Percentiles rank a stretch among this genome's conserved stretches.
Conservation (phyloP, 2,113 vertebrate genomes). For the Rhinoptilus africanus region DNA sequence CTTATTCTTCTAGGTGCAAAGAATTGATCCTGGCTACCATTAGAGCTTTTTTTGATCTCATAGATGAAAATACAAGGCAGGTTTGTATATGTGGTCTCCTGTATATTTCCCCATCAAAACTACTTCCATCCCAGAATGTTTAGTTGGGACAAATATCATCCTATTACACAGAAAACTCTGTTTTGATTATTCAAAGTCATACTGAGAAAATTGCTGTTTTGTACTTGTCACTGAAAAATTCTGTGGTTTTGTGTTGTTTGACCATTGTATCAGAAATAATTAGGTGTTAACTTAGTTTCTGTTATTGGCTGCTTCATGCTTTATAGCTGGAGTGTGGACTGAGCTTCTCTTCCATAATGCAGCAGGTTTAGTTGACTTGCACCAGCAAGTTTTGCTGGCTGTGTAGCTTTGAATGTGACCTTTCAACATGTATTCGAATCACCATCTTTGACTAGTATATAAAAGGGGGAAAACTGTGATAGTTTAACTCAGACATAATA, state of each 20-base stretch:
- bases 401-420: not conserved
- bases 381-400: not conserved
- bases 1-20: constrained; percentile 85
- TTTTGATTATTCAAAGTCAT: not conserved
- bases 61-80: constrained; percentile 90
- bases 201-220: not conserved
- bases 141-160: not conserved
- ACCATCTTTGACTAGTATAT: not conserved
- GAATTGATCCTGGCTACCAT: constrained; percentile 91
- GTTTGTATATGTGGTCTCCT: constrained; percentile 68
- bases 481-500: not conserved
- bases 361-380: not conserved
- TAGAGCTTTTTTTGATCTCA: constrained; percentile 91
- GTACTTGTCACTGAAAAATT: not conserved
- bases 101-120: not conserved
- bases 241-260: not conserved
- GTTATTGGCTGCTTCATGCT: not conserved
- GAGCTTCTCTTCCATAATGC: not conserved
- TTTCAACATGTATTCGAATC: not conserved
- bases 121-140: not conserved
- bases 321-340: not conserved
- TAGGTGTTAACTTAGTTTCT: not conserved
- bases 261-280: not conserved
- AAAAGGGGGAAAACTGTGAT: not conserved
- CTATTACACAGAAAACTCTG: not conserved